Percentiles rank a stretch among this genome's conserved stretches.
Evolutionary conservation across 2,888 invertebrate species (phyloP).

Genomic region (Harpalus rufipes): DNA sequence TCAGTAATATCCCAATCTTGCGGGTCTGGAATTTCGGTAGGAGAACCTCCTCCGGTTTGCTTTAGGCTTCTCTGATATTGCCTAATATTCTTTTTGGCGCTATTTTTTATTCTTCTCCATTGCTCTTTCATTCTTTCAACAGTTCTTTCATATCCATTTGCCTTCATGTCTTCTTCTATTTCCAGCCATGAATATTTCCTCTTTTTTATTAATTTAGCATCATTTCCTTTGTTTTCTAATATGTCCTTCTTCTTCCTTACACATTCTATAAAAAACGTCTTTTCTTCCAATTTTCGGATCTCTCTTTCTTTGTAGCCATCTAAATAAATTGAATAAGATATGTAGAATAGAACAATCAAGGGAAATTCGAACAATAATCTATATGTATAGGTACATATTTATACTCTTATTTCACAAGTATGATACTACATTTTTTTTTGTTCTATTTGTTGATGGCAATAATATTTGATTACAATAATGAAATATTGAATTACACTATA

Average conservation of each 20-base stretch:
- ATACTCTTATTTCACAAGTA: no score
- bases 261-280: no score
- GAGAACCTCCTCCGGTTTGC: slow-evolving; percentile 16
- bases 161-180: background rate
- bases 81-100: background rate
- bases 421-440: no score
- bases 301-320: no score
- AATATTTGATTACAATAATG: no score
- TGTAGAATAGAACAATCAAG: no score
- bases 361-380: no score
- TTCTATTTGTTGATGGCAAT: no score
- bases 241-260: background rate
- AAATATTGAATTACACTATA: no score
- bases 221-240: background rate
- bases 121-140: background rate
- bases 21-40: background rate
- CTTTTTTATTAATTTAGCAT: background rate
- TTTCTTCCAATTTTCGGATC: no score
- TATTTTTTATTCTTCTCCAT: background rate
- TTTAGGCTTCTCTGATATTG: slow-evolving; percentile 10
- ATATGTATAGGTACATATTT: no score
- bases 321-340: no score
- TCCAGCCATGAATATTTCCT: background rate
- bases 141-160: background rate
- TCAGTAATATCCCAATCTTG: background rate